Percentiles rank a stretch among this genome's conserved stretches.
Conservation (phyloP, 2,113 vertebrate genomes). For the Chrysemys picta region DNA sequence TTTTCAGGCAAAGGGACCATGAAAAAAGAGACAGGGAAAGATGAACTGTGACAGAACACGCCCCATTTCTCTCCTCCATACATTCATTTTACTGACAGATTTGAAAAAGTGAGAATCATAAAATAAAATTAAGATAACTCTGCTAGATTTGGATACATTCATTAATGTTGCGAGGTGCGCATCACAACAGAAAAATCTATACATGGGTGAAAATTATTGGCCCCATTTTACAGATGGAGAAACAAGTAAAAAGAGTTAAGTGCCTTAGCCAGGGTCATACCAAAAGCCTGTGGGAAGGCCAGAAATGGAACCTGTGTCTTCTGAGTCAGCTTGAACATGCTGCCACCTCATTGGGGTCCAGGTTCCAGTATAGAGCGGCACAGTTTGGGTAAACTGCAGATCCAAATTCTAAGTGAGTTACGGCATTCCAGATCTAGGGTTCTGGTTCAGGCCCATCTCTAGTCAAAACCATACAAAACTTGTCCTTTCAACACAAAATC, state of each 20-base stretch:
- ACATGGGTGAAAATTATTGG: not conserved
- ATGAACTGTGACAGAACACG: too few relatives aligned
- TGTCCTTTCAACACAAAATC: conserved; percentile 50
- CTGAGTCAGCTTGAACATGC: not conserved
- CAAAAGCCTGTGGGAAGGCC: not conserved
- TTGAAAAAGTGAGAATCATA: not conserved
- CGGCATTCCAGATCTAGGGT: conserved; percentile 35
- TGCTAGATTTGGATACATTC: not conserved
- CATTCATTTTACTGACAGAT: not conserved
- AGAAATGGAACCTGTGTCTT: not conserved
- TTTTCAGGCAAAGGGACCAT: too few relatives aligned
- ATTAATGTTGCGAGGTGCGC: not conserved
- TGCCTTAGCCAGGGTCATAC: not conserved
- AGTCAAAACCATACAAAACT: conserved; percentile 59
- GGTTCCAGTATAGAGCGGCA: not conserved
- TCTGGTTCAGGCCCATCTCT: conserved; percentile 51
- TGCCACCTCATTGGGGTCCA: not conserved
- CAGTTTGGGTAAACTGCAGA: not conserved
- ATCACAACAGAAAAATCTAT: not conserved
- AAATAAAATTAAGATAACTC: not conserved
- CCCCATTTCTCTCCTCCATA: not conserved
- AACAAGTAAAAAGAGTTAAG: not conserved
- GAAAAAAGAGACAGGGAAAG: too few relatives aligned
- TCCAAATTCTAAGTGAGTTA: not conserved
- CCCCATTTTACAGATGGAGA: not conserved